Evolutionary conservation across 1,140 invertebrate genomes (phyloP), one percentile per base, ranked within the genome.

Genomic region (Asobara japonica): DNA sequence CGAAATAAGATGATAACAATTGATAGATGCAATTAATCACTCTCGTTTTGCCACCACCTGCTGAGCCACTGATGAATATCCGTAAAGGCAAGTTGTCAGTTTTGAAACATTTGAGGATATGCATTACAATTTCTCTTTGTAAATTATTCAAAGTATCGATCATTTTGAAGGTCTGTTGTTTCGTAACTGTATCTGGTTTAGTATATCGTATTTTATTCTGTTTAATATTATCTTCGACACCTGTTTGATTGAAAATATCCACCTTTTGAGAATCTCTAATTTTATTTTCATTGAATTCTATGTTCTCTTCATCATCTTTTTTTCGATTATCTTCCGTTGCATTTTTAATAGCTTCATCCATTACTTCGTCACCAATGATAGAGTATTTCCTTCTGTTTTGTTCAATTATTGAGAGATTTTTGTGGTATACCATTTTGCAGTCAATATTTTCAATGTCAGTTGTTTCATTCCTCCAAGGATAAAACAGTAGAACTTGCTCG

Each of bases 1-100:
- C 48, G 20, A 69, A 71, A 61, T 71, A 48, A 33, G 45, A 51
- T 48, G 60, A 16, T 33, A 68, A 22, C 4, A 64, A 77, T 65
- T 60, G 82, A 22, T 29, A 80, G 61, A 76, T 31, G n/a, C 41
- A 27, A 38, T 72, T 69, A n/a, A 76, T 75, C 22, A 78, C 41
- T 65, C n/a, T 74, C 38, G 69, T 78, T 74, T 80, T 80, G 16
- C 78, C 78, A 16, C 76, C 76, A 29, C 79, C 76, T 18, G 78
- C 77, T 22, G 70, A 72, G 25, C 79, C 79, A 74, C 65, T 74
- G 13, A 80, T 69, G 73, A 75, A 78, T 16, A 74, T 60, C 65
- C 65, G 30, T 18, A 77, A 65, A 61, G 72, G 71, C 11, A 65
- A 33, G 33, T 56, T 48, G 2, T 69, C 60, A 45, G n/a, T 75